Evolutionary conservation across 1,140 invertebrate species (phyloP).

Genomic region (Campodea augens): DNA sequence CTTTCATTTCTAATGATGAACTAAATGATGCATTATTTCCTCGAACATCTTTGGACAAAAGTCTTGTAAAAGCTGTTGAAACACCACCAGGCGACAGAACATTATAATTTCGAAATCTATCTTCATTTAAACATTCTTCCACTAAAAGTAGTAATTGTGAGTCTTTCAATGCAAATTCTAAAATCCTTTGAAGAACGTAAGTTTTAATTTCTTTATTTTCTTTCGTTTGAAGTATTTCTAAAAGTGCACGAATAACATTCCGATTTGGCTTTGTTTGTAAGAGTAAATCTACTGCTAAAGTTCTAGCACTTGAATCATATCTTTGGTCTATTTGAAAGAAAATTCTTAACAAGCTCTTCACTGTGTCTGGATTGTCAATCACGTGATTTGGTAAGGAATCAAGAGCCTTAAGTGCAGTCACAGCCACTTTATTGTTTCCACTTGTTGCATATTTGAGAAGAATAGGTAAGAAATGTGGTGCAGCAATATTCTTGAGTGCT

Average conservation of each 20-base stretch:
- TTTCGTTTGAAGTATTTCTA: conserved; percentile 6
- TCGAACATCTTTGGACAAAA: conserved; percentile 32
- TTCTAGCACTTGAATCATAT: conserved; percentile 47
- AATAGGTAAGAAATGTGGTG: conserved; percentile 31
- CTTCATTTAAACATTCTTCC: conserved; percentile 16
- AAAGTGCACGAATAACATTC: conserved; percentile 1
- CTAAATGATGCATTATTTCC: conserved; percentile 45
- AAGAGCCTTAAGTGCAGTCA: conserved; percentile 43
- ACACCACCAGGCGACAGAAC: conserved; percentile 41
- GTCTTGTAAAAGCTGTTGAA: conserved; percentile 45
- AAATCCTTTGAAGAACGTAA: conserved; percentile 15
- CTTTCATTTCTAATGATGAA: conserved; percentile 51
- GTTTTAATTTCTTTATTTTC: conserved; percentile 15
- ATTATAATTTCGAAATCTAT: conserved; percentile 41
- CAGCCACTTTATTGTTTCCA: conserved; percentile 29
- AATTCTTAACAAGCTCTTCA: conserved; percentile 19
- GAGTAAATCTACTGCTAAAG: conserved; percentile 50
- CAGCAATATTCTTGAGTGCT: conserved; percentile 42
- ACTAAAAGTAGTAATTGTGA: conserved; percentile 13
- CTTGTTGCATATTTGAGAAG: conserved; percentile 33
- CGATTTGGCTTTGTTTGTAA: conserved; percentile 30
- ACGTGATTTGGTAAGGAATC: conserved; percentile 28
- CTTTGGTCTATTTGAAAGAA: conserved; percentile 42
- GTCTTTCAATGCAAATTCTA: conserved; percentile 15
- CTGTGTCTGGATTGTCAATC: conserved; percentile 28